These are phyloP conservation scores for Xenopus petersii DNA, from an alignment of 2,797 vertebrate genomes.

Conservation along the genomic window DNA sequence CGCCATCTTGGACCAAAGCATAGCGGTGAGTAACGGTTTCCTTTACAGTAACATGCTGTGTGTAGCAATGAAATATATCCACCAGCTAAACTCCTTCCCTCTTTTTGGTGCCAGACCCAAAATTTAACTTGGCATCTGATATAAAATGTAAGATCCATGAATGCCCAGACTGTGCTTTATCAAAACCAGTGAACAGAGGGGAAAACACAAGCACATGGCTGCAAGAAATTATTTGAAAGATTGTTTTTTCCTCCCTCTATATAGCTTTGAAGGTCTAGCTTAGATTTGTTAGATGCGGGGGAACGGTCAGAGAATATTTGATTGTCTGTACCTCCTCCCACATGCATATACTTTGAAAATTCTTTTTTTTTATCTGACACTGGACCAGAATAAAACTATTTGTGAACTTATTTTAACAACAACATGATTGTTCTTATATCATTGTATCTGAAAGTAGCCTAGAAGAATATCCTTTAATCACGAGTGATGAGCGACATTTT, in stretches of 20 bases:
- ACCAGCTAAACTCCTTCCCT: constrained; percentile 5
- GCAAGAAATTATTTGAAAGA: not conserved
- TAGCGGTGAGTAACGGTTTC: too few species aligned
- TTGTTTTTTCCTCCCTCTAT: not conserved
- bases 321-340: constrained; percentile 3
- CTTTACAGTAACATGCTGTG: too few species aligned
- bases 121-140: constrained; percentile 32
- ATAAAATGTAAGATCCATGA: constrained; percentile 1
- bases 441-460: too few species aligned
- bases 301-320: not conserved
- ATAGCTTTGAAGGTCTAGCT: not conserved
- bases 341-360: constrained; percentile 6
- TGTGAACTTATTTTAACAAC: too few species aligned
- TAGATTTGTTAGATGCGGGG: constrained; percentile 5
- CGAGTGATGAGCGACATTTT: too few species aligned
- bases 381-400: too few species aligned
- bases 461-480: too few species aligned
- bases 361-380: not conserved
- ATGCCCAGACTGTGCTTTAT: constrained; percentile 30
- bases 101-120: constrained; percentile 6
- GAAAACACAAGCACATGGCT: not conserved
- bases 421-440: too few species aligned
- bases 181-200: not conserved
- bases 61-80: constrained; percentile 32
- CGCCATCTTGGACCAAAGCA: too few species aligned